A percentile compares a stretch with the other conserved stretches of the same genome.
These are phyloP conservation scores for Sphenopsis melanotis DNA, from an alignment of 2,797 vertebrate genomes.

Conservation along the genomic window DNA sequence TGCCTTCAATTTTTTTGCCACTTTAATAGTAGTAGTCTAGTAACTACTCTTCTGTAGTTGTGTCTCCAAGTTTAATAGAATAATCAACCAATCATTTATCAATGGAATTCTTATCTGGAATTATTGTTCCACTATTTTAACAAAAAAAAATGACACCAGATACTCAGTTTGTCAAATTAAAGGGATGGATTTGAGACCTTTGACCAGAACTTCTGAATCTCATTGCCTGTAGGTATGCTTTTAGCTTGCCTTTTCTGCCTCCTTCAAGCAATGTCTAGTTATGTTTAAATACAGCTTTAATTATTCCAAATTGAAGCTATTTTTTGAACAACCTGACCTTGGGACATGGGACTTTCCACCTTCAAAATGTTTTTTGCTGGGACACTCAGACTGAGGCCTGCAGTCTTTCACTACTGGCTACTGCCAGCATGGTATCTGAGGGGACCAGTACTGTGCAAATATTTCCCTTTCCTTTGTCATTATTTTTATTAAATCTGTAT, in stretches of 20 bases:
- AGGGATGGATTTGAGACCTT: background rate
- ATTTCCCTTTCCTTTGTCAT: background rate
- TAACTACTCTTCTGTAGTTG: background rate
- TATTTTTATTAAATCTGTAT: background rate
- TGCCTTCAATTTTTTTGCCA: background rate
- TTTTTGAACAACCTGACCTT: background rate
- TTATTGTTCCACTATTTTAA: background rate
- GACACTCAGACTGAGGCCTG: rapidly evolving
- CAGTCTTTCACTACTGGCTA: background rate
- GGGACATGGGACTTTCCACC: background rate
- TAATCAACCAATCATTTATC: background rate
- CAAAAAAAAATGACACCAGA: background rate
- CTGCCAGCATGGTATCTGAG: background rate
- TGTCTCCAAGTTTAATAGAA: background rate
- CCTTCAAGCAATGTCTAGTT: background rate
- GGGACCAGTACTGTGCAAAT: background rate
- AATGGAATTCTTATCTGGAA: background rate
- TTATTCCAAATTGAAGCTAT: background rate
- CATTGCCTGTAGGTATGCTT: background rate
- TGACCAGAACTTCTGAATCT: background rate
- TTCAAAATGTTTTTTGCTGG: background rate
- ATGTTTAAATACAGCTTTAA: background rate
- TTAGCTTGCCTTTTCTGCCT: background rate
- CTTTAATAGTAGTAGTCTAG: background rate
- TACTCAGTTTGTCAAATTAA: background rate